A percentile compares a stretch with the other conserved stretches of the same genome.
Conservation (phyloP, 2,113 vertebrate genomes). For the Sapajus apella region DNA sequence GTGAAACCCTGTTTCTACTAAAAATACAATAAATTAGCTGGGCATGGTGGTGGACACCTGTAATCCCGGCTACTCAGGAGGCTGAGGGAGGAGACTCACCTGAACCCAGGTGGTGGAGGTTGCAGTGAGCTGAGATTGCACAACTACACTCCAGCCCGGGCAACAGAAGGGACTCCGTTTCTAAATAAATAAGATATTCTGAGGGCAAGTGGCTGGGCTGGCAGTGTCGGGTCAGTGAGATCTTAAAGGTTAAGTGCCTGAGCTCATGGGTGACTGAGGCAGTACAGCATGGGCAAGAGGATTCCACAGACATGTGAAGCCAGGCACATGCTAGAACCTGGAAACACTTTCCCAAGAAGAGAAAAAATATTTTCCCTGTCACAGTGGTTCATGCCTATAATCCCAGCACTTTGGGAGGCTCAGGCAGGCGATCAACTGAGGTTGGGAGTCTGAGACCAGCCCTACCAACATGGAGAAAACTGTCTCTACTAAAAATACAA, state of each 20-base stretch:
- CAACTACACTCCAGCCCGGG: neutral
- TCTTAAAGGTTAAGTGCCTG: neutral
- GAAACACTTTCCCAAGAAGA: neutral
- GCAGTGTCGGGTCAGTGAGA: too few relatives aligned
- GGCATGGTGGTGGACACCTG: too few relatives aligned
- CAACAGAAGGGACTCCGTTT: neutral
- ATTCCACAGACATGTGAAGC: neutral
- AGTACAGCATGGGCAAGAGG: neutral
- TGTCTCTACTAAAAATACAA: too few relatives aligned
- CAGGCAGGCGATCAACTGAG: too few relatives aligned
- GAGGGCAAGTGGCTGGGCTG: neutral
- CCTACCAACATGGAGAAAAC: too few relatives aligned
- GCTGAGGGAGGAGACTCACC: neutral
- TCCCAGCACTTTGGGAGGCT: too few relatives aligned
- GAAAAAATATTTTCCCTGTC: neutral
- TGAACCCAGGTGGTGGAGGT: neutral
- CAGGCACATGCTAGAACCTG: neutral
- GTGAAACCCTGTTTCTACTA: too few relatives aligned
- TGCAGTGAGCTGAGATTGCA: neutral
- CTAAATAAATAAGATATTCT: neutral
- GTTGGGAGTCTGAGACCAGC: too few relatives aligned
- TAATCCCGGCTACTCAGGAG: neutral
- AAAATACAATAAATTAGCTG: too few relatives aligned
- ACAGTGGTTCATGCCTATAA: too few relatives aligned
- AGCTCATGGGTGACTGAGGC: neutral